A percentile compares a stretch with the other conserved stretches of the same genome.
These are phyloP conservation scores for Enteromius paludinosus DNA, from an alignment of 2,797 vertebrate genomes.

Conservation along the genomic window DNA sequence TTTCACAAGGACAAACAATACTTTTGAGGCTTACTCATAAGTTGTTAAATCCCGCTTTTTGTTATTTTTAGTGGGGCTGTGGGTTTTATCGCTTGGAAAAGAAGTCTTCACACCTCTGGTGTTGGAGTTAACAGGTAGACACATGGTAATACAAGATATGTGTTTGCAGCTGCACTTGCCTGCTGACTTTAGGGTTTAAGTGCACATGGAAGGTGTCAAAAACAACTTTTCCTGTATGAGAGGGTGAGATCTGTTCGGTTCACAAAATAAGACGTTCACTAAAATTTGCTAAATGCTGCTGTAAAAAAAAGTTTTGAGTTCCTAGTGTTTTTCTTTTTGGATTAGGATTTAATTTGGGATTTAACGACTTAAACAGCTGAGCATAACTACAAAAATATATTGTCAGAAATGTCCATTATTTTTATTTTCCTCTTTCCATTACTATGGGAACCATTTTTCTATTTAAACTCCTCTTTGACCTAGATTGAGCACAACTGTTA, in stretches of 20 bases:
- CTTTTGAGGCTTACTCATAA: background rate
- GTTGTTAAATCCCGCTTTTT: background rate
- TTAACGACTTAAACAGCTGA: background rate
- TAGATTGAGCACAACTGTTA: background rate
- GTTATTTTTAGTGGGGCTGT: constrained; percentile 20
- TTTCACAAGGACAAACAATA: background rate
- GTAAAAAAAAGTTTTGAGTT: background rate
- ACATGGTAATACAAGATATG: constrained; percentile 66
- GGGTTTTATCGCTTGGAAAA: constrained; percentile 15
- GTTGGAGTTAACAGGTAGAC: constrained; percentile 55
- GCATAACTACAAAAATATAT: background rate
- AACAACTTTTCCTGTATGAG: constrained; percentile 54
- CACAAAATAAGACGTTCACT: constrained; percentile 12
- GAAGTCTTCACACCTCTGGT: constrained; percentile 62
- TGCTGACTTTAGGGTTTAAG: constrained; percentile 63
- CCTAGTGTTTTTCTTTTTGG: background rate
- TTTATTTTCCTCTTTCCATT: background rate
- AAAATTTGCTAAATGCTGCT: constrained; percentile 3
- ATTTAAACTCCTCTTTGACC: background rate
- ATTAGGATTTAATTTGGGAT: background rate
- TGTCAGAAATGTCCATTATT: background rate
- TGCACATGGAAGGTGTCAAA: constrained; percentile 63
- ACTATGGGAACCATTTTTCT: background rate
- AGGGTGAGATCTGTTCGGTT: constrained; percentile 5
- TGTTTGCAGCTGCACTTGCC: constrained; percentile 74